A percentile compares a stretch with the other conserved stretches of the same genome.
Evolutionary conservation across 1,140 invertebrate genomes (phyloP).

Genomic region (Mylabris phalerata): DNA sequence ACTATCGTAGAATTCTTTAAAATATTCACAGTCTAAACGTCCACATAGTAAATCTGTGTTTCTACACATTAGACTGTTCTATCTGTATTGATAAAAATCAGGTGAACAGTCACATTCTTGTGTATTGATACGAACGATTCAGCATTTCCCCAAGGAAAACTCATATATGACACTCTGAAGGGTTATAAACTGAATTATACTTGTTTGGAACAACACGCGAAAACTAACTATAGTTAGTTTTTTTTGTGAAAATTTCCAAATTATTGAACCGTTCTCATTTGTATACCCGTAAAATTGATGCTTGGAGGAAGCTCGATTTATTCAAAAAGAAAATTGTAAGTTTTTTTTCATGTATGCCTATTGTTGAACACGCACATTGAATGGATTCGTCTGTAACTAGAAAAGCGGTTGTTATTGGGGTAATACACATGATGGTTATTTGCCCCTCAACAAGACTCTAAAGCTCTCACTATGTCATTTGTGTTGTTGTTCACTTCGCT

Average conservation of each 20-base stretch:
- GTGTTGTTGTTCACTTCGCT: conserved; percentile 4
- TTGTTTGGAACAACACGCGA: conserved; percentile 33
- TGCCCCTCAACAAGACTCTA: conserved; percentile 12
- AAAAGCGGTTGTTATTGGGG: conserved; percentile 14
- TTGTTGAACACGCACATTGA: conserved; percentile 9
- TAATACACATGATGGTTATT: conserved; percentile 22
- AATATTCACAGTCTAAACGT: no score
- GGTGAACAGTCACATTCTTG: conserved; percentile 16
- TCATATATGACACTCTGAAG: conserved; percentile 32
- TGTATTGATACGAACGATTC: conserved; percentile 12
- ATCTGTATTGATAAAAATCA: no score
- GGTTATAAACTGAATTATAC: conserved; percentile 37
- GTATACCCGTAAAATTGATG: no score
- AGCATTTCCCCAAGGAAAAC: conserved; percentile 22
- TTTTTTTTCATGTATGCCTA: no score
- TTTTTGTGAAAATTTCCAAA: conserved; percentile 15
- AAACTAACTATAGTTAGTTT: conserved; percentile 35
- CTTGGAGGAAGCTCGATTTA: no score
- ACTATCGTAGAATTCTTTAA: no score
- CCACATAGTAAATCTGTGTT: no score
- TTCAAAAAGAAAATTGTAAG: no score
- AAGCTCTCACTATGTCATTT: conserved; percentile 14
- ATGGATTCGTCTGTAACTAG: conserved; percentile 8
- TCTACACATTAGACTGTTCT: no score
- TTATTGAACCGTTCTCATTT: conserved; percentile 17